Conservation (phyloP, 2,888 invertebrate genomes). For the Ormyrus rosae region DNA sequence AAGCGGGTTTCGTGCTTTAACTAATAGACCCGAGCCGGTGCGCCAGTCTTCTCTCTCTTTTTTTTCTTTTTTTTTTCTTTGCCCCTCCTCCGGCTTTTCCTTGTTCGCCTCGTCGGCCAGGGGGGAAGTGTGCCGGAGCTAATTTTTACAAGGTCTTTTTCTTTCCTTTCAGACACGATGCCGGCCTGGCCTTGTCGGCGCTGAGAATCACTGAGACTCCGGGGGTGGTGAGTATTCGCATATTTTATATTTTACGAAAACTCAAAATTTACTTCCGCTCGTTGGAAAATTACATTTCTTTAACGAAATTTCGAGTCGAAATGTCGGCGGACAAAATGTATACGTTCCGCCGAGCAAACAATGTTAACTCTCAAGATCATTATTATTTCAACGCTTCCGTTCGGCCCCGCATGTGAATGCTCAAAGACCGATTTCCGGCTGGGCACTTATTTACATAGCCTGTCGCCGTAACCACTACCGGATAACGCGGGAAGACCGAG, state of each 20-base stretch:
- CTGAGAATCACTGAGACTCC: slow-evolving; percentile 50
- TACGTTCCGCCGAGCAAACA: not conserved
- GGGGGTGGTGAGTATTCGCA: slow-evolving; percentile 52
- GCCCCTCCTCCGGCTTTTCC: not conserved
- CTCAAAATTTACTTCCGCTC: too few species aligned
- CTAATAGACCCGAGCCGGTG: slow-evolving; percentile 16
- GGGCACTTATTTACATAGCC: slow-evolving; percentile 72
- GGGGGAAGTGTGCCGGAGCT: not conserved
- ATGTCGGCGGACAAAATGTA: too few species aligned
- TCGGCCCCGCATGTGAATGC: slow-evolving; percentile 57
- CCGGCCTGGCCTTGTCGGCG: slow-evolving; percentile 50
- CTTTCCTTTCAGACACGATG: slow-evolving; percentile 49
- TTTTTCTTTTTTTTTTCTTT: slow-evolving; percentile 4
- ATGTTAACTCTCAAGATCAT: slow-evolving; percentile 44
- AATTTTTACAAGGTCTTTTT: slow-evolving; percentile 33
- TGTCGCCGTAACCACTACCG: slow-evolving; percentile 60
- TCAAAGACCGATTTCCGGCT: slow-evolving; percentile 74
- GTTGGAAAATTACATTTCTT: too few species aligned
- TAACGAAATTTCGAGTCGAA: too few species aligned
- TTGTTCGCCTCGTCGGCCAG: not conserved
- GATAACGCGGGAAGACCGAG: slow-evolving; percentile 53
- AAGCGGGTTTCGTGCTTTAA: slow-evolving; percentile 35
- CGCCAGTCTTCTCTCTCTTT: not conserved
- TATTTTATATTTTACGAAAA: not conserved
- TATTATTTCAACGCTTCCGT: slow-evolving; percentile 56